Percentiles rank a stretch among this genome's conserved stretches.
These are phyloP conservation scores for Branchellion lobata DNA, from an alignment of 2,888 invertebrate genomes.

Conservation along the genomic window DNA sequence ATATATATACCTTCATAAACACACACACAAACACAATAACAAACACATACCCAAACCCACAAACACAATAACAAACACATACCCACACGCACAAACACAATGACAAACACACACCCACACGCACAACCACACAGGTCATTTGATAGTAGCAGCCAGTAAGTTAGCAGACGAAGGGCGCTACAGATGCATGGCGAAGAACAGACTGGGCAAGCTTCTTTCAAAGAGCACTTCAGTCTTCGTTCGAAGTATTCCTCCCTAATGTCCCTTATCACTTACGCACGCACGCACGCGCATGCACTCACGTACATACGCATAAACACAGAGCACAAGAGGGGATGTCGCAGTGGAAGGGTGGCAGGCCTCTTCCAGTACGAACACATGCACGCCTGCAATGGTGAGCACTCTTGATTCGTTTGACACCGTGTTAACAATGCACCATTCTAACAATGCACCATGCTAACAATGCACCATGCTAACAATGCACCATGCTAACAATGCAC, in stretches of 20 bases:
- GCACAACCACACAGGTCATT: neutral
- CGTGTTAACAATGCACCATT: too few species aligned
- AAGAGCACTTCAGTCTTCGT: conserved; percentile 19
- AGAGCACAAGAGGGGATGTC: conserved; percentile 24
- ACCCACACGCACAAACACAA: too few species aligned
- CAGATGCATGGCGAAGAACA: conserved; percentile 28
- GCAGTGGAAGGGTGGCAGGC: conserved; percentile 6
- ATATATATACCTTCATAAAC: too few species aligned
- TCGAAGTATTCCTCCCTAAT: conserved; percentile 12
- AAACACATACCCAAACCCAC: too few species aligned
- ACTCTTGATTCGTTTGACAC: neutral
- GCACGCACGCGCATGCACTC: neutral
- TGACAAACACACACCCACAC: too few species aligned
- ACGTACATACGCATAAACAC: neutral
- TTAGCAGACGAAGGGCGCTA: conserved; percentile 22
- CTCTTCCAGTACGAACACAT: conserved; percentile 34
- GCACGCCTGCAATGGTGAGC: conserved; percentile 25
- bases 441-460: too few species aligned
- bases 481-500: too few species aligned
- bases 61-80: too few species aligned
- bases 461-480: too few species aligned
- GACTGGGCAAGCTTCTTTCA: neutral
- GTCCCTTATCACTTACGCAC: neutral
- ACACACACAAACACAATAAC: too few species aligned
- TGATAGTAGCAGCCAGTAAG: conserved; percentile 23